Evolutionary conservation across 2,113 vertebrate species (phyloP).

Genomic region (Amphilophus citrinellus): DNA sequence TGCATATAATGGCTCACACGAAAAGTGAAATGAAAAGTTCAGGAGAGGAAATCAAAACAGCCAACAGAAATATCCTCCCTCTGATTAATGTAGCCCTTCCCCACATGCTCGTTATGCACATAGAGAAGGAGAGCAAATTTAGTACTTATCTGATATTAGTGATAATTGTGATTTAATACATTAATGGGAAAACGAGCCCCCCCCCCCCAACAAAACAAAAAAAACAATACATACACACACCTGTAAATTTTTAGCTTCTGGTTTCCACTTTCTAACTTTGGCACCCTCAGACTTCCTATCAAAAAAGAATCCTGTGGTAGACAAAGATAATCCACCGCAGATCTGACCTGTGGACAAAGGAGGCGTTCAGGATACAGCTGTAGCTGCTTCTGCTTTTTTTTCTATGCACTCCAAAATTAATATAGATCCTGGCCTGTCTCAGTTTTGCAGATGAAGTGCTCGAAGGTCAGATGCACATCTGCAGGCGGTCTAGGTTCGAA

Average conservation of each 20-base stretch:
- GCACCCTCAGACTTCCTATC: not conserved
- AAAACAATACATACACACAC: too few relatives aligned
- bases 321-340: not conserved
- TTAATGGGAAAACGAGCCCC: not conserved
- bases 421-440: constrained; percentile 6
- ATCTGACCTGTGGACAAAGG: not conserved
- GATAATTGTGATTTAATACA: not conserved
- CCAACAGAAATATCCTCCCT: not conserved
- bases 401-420: not conserved
- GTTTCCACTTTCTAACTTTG: not conserved
- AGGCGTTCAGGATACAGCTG: not conserved
- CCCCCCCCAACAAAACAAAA: too few relatives aligned
- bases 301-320: not conserved
- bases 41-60: not conserved
- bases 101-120: not conserved
- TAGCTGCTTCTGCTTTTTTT: not conserved
- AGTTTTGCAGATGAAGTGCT: constrained; percentile 7
- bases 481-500: constrained; percentile 8
- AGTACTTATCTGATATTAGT: not conserved
- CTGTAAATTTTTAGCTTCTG: not conserved
- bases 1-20: not conserved
- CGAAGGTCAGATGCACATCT: constrained; percentile 15
- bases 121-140: too few relatives aligned
- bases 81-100: not conserved
- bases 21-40: not conserved